A percentile compares a stretch with the other conserved stretches of the same genome.
These are phyloP conservation scores for Trichogramma pretiosum DNA, from an alignment of 1,140 invertebrate genomes.

Conservation along the genomic window DNA sequence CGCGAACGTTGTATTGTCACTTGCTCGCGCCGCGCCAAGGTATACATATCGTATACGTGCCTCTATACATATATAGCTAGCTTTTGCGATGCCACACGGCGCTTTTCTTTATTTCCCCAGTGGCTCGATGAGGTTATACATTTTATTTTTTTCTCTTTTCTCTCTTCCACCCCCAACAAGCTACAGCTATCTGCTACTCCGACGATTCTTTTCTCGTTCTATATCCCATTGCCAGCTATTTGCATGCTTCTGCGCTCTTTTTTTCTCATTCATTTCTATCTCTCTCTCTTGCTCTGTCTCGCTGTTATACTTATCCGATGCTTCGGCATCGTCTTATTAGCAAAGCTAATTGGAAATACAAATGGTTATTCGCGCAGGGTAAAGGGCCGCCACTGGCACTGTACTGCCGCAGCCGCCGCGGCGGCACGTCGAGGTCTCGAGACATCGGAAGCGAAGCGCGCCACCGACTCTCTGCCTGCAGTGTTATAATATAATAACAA, in stretches of 20 bases:
- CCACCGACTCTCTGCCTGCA: constrained; percentile 6
- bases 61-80: too few relatives aligned
- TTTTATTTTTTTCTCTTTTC: constrained; percentile 34
- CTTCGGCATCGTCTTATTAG: constrained; percentile 46
- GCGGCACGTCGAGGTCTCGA: constrained; percentile 18
- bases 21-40: constrained; percentile 30
- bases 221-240: too few relatives aligned
- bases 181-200: too few relatives aligned
- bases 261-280: constrained; percentile 23
- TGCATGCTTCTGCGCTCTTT: constrained; percentile 47
- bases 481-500: too few relatives aligned
- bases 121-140: constrained; percentile 46
- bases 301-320: constrained; percentile 34
- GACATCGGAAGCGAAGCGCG: not conserved
- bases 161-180: constrained; percentile 7
- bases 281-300: constrained; percentile 8
- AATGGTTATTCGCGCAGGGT: constrained; percentile 45
- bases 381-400: constrained; percentile 28
- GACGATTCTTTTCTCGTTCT: too few relatives aligned
- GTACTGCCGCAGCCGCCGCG: too few relatives aligned
- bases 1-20: too few relatives aligned
- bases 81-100: too few relatives aligned
- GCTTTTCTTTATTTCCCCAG: constrained; percentile 48
- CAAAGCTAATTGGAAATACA: constrained; percentile 49
- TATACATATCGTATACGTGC: too few relatives aligned